phyloP scores from a whole-genome alignment of 2,113 vertebrate genomes.

The Brevimyrus niger region DNA sequence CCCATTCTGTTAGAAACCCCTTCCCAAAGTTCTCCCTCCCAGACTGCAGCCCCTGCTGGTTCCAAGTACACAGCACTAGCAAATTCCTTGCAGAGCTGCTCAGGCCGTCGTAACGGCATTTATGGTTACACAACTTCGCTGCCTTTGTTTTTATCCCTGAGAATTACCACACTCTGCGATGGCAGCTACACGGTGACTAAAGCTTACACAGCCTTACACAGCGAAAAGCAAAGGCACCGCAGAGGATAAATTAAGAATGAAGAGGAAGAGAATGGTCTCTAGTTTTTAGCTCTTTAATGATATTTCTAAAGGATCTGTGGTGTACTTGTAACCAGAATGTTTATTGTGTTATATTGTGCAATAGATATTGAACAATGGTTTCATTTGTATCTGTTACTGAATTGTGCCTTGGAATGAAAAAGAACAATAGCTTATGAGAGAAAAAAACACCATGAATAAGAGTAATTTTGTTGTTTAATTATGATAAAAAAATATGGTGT shows the following conservation, averaged over 20 bases:
- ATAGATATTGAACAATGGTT: neutral
- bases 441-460: neutral
- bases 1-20: neutral
- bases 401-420: neutral
- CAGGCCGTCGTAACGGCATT: neutral
- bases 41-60: neutral
- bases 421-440: neutral
- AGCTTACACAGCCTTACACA: neutral
- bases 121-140: neutral
- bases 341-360: neutral
- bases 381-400: neutral
- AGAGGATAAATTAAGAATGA: neutral
- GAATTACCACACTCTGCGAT: neutral
- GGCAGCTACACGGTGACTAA: neutral
- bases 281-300: neutral
- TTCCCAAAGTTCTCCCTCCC: neutral
- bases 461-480: neutral
- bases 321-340: neutral
- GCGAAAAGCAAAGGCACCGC: neutral
- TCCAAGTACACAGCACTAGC: neutral
- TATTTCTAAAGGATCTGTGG: neutral
- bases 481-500: neutral
- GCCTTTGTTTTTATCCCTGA: neutral
- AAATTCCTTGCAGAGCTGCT: neutral
- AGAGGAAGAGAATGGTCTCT: neutral